A percentile compares a stretch with the other conserved stretches of the same genome.
Conservation (phyloP, 2,113 vertebrate species). For the Xyrauchen texanus region DNA sequence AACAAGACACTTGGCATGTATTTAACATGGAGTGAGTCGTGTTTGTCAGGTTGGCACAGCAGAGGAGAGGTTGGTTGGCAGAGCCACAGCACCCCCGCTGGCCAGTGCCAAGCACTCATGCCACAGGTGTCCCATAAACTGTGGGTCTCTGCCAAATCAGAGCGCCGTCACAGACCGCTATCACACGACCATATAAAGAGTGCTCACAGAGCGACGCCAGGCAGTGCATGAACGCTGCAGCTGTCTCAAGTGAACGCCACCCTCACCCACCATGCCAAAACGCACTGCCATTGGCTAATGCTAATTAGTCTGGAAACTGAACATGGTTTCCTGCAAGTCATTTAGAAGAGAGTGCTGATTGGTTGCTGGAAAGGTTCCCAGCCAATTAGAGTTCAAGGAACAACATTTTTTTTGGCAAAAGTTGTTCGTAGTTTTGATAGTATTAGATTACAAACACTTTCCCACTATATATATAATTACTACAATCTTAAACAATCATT, state of each 20-base stretch:
- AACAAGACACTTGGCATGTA: too few species aligned
- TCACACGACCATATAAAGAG: slow-evolving; percentile 41
- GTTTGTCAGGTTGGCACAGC: not conserved
- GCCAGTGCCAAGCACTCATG: slow-evolving; percentile 11
- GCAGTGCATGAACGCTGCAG: slow-evolving; percentile 33
- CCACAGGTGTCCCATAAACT: slow-evolving; percentile 47
- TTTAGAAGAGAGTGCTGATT: not conserved
- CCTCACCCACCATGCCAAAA: not conserved
- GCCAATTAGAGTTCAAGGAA: slow-evolving; percentile 6
- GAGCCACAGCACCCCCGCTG: slow-evolving; percentile 31
- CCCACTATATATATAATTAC: too few species aligned
- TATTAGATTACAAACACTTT: too few species aligned
- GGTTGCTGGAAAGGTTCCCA: not conserved
- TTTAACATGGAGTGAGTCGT: too few species aligned
- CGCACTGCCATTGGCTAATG: slow-evolving; percentile 15
- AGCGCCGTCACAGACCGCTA: slow-evolving; percentile 43
- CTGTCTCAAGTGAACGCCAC: slow-evolving; percentile 26
- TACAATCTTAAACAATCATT: too few species aligned
- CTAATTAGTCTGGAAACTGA: not conserved
- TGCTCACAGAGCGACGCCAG: slow-evolving; percentile 37
- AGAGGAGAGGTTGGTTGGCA: not conserved
- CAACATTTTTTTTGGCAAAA: not conserved
- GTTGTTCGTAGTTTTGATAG: too few species aligned
- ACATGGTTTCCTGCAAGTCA: not conserved
- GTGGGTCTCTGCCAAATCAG: slow-evolving; percentile 33